Evolutionary conservation across 2,113 vertebrate genomes (phyloP).

Genomic region (Kryptolebias marmoratus): DNA sequence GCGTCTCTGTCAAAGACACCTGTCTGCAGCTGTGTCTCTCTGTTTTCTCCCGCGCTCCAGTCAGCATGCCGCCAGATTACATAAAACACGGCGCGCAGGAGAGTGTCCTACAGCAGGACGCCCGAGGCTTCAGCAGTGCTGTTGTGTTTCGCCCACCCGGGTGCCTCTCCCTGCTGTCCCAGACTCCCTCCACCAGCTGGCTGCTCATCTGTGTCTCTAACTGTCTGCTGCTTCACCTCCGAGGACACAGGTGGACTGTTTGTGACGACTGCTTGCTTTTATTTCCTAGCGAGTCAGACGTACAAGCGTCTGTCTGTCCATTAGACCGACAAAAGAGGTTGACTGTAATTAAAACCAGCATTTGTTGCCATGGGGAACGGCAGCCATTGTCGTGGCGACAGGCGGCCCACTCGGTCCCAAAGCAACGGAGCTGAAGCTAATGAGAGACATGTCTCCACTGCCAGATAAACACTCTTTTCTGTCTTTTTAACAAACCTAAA

Average conservation of each 20-base stretch:
- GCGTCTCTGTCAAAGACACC: slow-evolving; percentile 69
- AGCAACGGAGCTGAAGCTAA: slow-evolving; percentile 68
- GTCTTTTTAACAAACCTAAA: slow-evolving; percentile 16
- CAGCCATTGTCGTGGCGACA: slow-evolving; percentile 46
- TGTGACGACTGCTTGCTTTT: slow-evolving; percentile 15
- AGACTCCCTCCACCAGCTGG: slow-evolving; percentile 56
- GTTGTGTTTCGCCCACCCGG: slow-evolving; percentile 42
- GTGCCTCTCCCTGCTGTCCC: slow-evolving; percentile 41
- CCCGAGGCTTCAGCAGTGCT: slow-evolving; percentile 55
- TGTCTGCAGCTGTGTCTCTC: slow-evolving; percentile 63
- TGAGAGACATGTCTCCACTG: slow-evolving; percentile 55
- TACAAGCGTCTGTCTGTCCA: slow-evolving; percentile 24
- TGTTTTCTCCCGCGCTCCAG: slow-evolving; percentile 59
- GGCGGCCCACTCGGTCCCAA: slow-evolving; percentile 52
- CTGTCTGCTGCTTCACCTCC: slow-evolving; percentile 26
- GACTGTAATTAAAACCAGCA: slow-evolving; percentile 73
- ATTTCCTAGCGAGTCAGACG: slow-evolving; percentile 29
- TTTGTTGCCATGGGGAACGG: slow-evolving; percentile 57
- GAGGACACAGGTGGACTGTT: slow-evolving; percentile 19
- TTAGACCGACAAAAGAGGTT: slow-evolving; percentile 64
- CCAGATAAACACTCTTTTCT: slow-evolving; percentile 34
- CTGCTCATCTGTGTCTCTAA: slow-evolving; percentile 49
- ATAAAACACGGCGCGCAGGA: slow-evolving; percentile 56
- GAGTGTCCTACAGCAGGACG: slow-evolving; percentile 65
- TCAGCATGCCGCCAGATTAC: slow-evolving; percentile 61